phyloP scores from a whole-genome alignment of 1,140 invertebrate genomes.

The Pseudomyrmex gracilis region DNA sequence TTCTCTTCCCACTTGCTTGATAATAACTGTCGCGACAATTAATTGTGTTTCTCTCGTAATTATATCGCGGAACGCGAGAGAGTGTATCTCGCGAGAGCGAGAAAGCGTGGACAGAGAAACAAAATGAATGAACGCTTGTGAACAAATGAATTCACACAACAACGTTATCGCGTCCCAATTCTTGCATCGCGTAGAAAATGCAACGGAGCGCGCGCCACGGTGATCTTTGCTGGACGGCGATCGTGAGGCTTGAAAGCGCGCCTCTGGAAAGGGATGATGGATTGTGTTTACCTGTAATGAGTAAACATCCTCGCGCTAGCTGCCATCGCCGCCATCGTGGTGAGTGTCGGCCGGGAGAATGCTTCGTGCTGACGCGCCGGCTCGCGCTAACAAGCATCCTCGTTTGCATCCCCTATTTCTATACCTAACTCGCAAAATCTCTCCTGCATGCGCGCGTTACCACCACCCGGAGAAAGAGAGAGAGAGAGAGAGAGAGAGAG shows the following conservation, averaged over 20 bases:
- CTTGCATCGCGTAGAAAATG: conserved; percentile 21
- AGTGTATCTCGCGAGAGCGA: neutral
- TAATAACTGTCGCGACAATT: neutral
- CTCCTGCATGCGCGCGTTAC: conserved; percentile 42
- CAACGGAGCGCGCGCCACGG: neutral
- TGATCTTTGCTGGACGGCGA: conserved; percentile 7
- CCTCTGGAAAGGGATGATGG: conserved; percentile 69
- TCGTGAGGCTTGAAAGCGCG: conserved; percentile 13
- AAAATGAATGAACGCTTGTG: neutral
- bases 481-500: neutral
- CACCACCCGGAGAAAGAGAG: neutral
- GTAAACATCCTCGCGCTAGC: conserved; percentile 70
- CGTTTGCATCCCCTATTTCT: conserved; percentile 75
- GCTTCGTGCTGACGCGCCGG: conserved; percentile 34
- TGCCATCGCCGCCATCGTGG: conserved; percentile 21
- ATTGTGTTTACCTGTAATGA: conserved; percentile 77
- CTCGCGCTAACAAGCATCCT: conserved; percentile 73
- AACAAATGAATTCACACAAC: neutral
- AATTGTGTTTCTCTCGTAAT: conserved; percentile 6
- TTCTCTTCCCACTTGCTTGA: no score
- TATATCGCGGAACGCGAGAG: neutral
- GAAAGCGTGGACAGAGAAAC: neutral
- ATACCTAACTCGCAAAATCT: conserved; percentile 59
- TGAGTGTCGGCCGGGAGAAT: conserved; percentile 43
- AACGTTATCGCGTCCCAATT: conserved; percentile 39